Percentiles rank a stretch among this genome's conserved stretches.
Conservation (phyloP, 2,888 invertebrate species). For the Pachydiplax longipennis region DNA sequence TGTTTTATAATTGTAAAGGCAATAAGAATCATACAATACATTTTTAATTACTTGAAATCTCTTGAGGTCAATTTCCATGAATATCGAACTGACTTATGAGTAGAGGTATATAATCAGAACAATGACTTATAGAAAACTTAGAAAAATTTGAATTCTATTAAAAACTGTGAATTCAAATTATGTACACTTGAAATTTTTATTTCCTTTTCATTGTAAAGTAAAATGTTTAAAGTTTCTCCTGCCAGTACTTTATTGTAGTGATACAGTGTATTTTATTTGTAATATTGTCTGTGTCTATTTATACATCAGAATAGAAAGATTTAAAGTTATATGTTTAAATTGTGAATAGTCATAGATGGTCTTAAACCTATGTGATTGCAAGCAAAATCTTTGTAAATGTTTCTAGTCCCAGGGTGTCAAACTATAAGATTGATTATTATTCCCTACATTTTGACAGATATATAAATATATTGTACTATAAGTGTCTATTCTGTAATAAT, state of each 20-base stretch:
- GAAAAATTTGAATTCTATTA: background rate
- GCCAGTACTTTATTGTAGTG: constrained; percentile 17
- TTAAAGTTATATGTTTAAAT: constrained; percentile 20
- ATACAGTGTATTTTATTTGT: constrained; percentile 11
- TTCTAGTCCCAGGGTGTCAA: constrained; percentile 42
- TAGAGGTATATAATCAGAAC: background rate
- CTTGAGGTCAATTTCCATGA: no score
- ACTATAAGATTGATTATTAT: background rate
- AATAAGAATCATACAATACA: no score
- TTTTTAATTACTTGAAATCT: no score
- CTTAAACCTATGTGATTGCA: constrained; percentile 34
- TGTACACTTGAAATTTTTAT: background rate
- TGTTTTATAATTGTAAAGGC: no score
- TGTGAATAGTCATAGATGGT: constrained; percentile 24
- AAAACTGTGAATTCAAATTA: background rate
- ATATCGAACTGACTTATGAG: no score
- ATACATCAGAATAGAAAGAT: constrained; percentile 29
- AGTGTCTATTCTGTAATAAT: no score
- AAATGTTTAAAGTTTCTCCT: constrained; percentile 12
- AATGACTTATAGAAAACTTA: background rate
- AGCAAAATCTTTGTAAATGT: constrained; percentile 36
- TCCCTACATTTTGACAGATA: background rate
- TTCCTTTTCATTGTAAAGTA: background rate
- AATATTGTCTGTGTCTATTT: constrained; percentile 27
- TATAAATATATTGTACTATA: no score